Evolutionary conservation across 2,797 vertebrate species (phyloP), one percentile per base, ranked within the genome.

Genomic region (Adrianichthys oophorus): DNA sequence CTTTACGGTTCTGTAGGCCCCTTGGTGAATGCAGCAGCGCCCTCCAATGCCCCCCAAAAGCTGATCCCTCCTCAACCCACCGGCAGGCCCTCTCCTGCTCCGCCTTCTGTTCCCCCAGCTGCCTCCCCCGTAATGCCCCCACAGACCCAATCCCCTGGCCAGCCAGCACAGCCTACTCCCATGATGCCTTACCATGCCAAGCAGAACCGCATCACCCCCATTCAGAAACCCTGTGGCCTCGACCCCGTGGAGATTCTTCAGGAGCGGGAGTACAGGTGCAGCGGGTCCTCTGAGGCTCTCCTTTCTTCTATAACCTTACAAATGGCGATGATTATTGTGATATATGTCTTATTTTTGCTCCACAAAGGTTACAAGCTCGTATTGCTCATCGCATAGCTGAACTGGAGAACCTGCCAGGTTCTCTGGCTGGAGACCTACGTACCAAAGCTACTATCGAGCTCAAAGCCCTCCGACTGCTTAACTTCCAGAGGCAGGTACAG

Each of bases 401-500:
- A 59, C 91, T 99, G 78, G 97, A 99, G 70, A 96, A 97, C 80
- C 93, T 99, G 15, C 96, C 97, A 0, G 97, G 96, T 40, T 97
- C 96, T 41, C 83, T 99, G 70, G 95, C 96, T 0, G 96, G 95
- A 19, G 97, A 99, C 85, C 87, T 99, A 80, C 89, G 95, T 75
- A 99, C 96, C 92, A 99, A 99, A 95, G 97, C 97, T 0, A 98
- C 94, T 50, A 98, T 98, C 3, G 97, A 99, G 72, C 94, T 99
- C 43, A 99, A 99, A 85, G 97, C 96, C 8, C 92, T 99, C 46
- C 80, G 96, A 18, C 92, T 99, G 40, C 94, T 99, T 1, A 99
- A 97, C 85, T 99, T 99, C 80, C 97, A 99, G 92, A 95, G 97
- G 87, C 97, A 98, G 92, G 97, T 96, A 1, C 8, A 19, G 19